Evolutionary conservation across 2,113 vertebrate species (phyloP).

Genomic region (Orientallactaga bullata): DNA sequence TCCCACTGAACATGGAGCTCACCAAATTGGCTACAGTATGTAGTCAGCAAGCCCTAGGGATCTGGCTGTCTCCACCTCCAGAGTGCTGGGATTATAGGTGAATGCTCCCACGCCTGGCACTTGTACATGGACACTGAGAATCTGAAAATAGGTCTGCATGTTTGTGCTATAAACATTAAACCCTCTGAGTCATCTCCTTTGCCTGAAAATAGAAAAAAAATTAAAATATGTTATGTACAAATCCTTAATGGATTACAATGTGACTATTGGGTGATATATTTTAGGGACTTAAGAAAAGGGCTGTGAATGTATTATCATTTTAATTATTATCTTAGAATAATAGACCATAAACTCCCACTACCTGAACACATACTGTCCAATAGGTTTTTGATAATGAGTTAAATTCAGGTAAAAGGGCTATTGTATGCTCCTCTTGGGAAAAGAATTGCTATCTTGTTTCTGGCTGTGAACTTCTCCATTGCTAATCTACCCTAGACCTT

Average conservation of each 20-base stretch:
- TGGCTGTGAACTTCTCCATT: background rate
- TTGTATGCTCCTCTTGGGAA: background rate
- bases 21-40: too few species aligned
- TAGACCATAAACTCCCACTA: background rate
- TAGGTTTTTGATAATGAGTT: background rate
- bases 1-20: too few species aligned
- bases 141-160: too few species aligned
- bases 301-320: background rate
- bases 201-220: background rate
- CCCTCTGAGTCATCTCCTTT: too few species aligned
- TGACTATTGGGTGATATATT: background rate
- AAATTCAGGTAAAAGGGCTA: background rate
- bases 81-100: too few species aligned
- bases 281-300: background rate
- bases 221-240: constrained; percentile 29
- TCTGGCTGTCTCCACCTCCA: too few species aligned
- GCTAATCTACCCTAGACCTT: background rate
- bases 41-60: too few species aligned
- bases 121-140: too few species aligned
- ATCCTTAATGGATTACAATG: background rate
- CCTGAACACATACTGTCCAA: background rate
- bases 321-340: constrained; percentile 29
- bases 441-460: background rate
- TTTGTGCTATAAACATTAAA: too few species aligned
- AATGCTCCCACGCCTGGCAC: too few species aligned